Evolutionary conservation across 2,113 vertebrate species (phyloP).

Genomic region (Orientallactaga bullata): DNA sequence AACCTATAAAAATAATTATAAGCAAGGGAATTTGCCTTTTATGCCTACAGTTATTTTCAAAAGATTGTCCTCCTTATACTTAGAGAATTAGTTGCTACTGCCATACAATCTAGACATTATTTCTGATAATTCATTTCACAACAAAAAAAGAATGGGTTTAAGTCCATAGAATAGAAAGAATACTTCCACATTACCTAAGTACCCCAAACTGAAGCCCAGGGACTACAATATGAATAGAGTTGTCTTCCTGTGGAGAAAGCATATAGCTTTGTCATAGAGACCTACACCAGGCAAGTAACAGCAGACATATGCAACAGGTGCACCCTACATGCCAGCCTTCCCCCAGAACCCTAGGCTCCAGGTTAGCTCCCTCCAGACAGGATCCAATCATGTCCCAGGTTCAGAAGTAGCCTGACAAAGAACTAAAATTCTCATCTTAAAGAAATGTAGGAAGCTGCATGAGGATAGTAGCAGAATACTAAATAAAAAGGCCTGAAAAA

Average conservation of each 20-base stretch:
- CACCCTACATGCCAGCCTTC: neutral
- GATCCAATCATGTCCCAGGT: neutral
- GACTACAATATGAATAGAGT: neutral
- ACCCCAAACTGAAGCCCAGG: neutral
- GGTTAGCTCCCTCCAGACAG: neutral
- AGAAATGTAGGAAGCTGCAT: neutral
- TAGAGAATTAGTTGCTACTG: neutral
- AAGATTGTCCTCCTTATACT: neutral
- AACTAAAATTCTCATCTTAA: neutral
- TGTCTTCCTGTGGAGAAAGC: neutral
- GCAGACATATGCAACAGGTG: neutral
- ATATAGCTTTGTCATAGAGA: neutral
- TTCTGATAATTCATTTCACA: neutral
- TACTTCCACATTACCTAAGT: neutral
- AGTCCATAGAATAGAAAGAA: neutral
- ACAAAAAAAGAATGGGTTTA: neutral
- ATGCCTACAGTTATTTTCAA: neutral
- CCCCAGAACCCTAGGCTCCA: neutral
- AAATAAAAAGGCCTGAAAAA: neutral
- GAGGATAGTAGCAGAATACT: too few species aligned
- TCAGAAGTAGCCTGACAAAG: neutral
- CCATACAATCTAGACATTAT: neutral
- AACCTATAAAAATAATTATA: conserved; percentile 1
- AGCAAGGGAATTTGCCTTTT: neutral
- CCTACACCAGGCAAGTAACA: neutral